Conservation (phyloP, 2,113 vertebrate species). For the Fregetta grallaria region DNA sequence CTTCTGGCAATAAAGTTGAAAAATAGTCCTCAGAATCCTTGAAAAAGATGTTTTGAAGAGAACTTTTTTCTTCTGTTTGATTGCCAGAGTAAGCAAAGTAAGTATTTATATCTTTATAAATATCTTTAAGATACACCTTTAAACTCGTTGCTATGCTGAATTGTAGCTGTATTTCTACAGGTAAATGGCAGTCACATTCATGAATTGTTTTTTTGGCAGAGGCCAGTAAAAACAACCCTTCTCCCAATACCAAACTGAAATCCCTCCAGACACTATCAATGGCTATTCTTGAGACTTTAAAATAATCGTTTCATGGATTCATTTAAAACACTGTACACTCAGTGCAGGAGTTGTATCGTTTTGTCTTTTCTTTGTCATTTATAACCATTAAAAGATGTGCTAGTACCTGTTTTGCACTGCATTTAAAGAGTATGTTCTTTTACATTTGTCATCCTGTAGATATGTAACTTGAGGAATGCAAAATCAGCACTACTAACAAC, state of each 20-base stretch:
- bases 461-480: background rate
- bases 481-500: background rate
- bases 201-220: background rate
- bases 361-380: background rate
- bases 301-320: background rate
- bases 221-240: background rate
- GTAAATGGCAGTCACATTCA: background rate
- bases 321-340: background rate
- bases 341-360: background rate
- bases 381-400: background rate
- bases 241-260: background rate
- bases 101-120: background rate
- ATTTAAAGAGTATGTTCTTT: background rate
- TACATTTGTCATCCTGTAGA: background rate
- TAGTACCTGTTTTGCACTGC: background rate
- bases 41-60: background rate
- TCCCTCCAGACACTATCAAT: background rate
- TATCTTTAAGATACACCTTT: background rate
- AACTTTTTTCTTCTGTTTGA: background rate
- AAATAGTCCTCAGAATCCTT: constrained; percentile 12
- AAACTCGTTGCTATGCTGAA: background rate
- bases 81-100: constrained; percentile 5
- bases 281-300: background rate
- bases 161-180: background rate
- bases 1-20: constrained; percentile 17